Conservation (phyloP, 2,113 vertebrate genomes). For the Gambusia holbrooki region DNA sequence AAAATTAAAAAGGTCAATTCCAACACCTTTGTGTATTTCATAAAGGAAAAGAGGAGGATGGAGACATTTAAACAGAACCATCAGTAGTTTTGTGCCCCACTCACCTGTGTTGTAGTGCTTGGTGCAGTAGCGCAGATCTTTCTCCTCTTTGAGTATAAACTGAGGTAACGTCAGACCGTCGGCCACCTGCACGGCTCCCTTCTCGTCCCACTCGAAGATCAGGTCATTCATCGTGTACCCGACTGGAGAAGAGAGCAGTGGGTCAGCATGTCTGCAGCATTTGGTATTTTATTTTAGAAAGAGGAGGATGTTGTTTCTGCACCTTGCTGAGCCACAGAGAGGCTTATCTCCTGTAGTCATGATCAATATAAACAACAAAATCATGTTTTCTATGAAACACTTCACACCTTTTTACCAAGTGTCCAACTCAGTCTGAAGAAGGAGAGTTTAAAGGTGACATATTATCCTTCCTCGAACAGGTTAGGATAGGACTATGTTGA, state of each 20-base stretch:
- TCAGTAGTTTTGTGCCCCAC: conserved; percentile 5
- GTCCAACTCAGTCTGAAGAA: background rate
- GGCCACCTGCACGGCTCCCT: conserved; percentile 94
- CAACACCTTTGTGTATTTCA: too few relatives aligned
- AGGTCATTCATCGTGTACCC: conserved; percentile 99
- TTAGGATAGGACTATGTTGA: too few relatives aligned
- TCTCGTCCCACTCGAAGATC: conserved; percentile 98
- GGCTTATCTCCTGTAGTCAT: background rate
- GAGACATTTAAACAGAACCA: too few relatives aligned
- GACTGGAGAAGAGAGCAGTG: conserved; percentile 78
- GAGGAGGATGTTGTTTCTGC: conserved; percentile 13
- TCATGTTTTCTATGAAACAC: background rate
- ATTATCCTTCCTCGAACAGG: too few relatives aligned
- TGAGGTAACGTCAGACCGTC: conserved; percentile 96
- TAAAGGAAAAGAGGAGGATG: too few relatives aligned
- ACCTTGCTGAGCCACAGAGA: background rate
- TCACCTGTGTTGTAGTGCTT: conserved; percentile 98
- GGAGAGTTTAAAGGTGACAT: background rate
- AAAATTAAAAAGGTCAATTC: too few relatives aligned
- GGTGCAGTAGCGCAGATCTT: conserved; percentile 97
- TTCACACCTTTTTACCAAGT: background rate
- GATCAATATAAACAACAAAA: background rate
- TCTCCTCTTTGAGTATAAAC: conserved; percentile 97
- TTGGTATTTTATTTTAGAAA: background rate
- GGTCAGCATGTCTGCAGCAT: background rate